These are phyloP conservation scores for Oscheius onirici DNA, from an alignment of 2,888 invertebrate species.

Conservation along the genomic window DNA sequence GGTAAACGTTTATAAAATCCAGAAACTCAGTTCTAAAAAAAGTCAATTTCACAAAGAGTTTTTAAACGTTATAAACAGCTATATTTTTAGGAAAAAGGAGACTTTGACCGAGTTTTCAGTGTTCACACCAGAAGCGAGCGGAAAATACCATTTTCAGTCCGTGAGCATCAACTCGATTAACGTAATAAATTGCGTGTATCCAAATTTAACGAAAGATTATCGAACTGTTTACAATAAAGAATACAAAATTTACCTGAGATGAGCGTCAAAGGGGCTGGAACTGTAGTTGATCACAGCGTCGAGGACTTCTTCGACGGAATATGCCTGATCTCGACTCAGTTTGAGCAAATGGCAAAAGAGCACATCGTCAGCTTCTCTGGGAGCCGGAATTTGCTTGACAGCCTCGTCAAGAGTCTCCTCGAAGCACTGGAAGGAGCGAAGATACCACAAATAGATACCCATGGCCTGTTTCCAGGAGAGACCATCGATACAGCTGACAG, in stretches of 20 bases:
- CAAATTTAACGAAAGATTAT: neutral
- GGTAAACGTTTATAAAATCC: neutral
- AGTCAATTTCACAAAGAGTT: too few species aligned
- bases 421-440: slow-evolving; percentile 41
- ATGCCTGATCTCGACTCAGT: slow-evolving; percentile 41
- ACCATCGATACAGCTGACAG: slow-evolving; percentile 50
- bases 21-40: too few species aligned
- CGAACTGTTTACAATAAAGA: neutral
- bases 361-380: slow-evolving; percentile 39
- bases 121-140: too few species aligned
- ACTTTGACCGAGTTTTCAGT: too few species aligned
- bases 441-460: slow-evolving; percentile 51
- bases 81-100: too few species aligned
- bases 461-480: slow-evolving; percentile 52
- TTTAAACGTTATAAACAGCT: too few species aligned
- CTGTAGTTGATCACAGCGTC: slow-evolving; percentile 32
- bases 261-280: slow-evolving; percentile 9
- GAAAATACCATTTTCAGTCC: too few species aligned
- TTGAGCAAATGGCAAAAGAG: slow-evolving; percentile 32
- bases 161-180: too few species aligned
- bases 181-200: too few species aligned
- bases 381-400: slow-evolving; percentile 35
- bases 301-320: slow-evolving; percentile 45
- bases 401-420: slow-evolving; percentile 41
- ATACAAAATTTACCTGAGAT: slow-evolving; percentile 18